phyloP scores from a whole-genome alignment of 1,140 invertebrate species.

The Papilio polytes region DNA sequence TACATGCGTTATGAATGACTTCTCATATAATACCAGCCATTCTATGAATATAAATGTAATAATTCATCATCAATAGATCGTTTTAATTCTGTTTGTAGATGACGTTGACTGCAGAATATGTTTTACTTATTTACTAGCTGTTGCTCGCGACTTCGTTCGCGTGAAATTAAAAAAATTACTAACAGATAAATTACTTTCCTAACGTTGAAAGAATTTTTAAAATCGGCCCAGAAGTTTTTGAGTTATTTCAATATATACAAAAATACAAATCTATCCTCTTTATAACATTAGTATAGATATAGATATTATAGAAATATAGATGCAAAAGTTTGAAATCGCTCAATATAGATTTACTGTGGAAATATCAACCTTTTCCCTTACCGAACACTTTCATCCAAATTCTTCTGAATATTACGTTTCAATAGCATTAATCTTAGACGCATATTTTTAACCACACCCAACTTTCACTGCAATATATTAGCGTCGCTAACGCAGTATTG shows the following conservation, averaged over 20 bases:
- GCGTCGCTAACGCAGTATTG: neutral
- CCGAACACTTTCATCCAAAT: neutral
- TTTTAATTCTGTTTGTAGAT: constrained; percentile 5
- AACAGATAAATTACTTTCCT: too few species aligned
- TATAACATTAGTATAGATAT: too few species aligned
- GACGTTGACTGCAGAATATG: neutral
- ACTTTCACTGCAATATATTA: constrained; percentile 15
- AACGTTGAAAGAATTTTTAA: too few species aligned
- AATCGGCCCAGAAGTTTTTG: too few species aligned
- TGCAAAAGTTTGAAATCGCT: too few species aligned
- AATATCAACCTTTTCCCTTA: neutral
- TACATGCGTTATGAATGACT: neutral
- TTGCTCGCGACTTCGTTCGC: too few species aligned
- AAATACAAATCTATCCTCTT: too few species aligned
- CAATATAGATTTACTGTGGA: too few species aligned
- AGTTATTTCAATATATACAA: too few species aligned
- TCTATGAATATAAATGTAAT: neutral
- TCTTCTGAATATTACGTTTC: neutral
- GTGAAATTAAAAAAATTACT: too few species aligned
- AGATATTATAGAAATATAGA: too few species aligned
- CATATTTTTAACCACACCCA: constrained; percentile 7
- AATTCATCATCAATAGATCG: neutral
- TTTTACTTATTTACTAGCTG: neutral
- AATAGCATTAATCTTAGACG: neutral
- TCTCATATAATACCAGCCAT: neutral